Evolutionary conservation across 2,888 invertebrate species (phyloP).

Genomic region (Leucophora obtusa): DNA sequence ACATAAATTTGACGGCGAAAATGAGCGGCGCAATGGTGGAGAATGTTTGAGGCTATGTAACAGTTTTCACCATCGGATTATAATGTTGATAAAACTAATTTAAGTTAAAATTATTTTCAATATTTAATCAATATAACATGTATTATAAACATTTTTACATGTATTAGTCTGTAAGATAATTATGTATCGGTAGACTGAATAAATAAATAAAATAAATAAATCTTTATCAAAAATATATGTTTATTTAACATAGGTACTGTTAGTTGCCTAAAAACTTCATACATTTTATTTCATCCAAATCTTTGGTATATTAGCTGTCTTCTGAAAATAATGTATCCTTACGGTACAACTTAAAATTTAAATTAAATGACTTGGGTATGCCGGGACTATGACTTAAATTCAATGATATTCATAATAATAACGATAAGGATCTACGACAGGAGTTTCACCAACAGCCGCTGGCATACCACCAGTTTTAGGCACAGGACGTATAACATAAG

Average conservation of each 20-base stretch:
- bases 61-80: no score
- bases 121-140: no score
- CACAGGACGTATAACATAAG: conserved; percentile 82
- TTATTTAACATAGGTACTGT: conserved; percentile 53
- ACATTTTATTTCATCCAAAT: conserved; percentile 19
- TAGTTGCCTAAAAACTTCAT: conserved; percentile 33
- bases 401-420: conserved; percentile 80
- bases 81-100: no score
- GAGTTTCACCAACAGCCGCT: conserved; percentile 69
- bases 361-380: conserved; percentile 54
- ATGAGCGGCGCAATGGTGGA: no score
- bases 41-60: no score
- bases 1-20: no score
- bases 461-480: conserved; percentile 74
- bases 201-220: no score
- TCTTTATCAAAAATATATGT: conserved; percentile 4
- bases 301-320: conserved; percentile 62
- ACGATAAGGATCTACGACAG: conserved; percentile 81
- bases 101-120: no score
- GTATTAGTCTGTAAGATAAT: no score
- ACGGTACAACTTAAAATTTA: conserved; percentile 47
- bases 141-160: no score
- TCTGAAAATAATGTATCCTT: conserved; percentile 46
- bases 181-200: no score
- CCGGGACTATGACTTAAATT: conserved; percentile 39